Evolutionary conservation across 2,797 vertebrate species (phyloP).

Genomic region (Lithobates sylvaticus): DNA sequence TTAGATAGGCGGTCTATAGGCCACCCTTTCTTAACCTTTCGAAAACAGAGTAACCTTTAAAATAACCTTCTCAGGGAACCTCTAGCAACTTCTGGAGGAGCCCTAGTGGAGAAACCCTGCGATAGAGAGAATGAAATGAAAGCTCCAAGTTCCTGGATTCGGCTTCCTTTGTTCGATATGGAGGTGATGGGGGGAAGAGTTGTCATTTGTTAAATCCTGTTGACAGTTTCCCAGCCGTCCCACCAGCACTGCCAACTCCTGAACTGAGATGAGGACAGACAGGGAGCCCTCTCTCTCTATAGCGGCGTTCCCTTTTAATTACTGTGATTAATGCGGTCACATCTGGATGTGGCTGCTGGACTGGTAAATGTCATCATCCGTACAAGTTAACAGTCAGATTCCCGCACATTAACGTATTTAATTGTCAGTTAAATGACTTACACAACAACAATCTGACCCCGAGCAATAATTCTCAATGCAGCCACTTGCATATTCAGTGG

Average conservation of each 20-base stretch:
- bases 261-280: neutral
- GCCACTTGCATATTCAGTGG: slow-evolving; percentile 32
- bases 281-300: neutral
- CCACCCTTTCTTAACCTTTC: no score
- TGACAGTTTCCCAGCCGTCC: neutral
- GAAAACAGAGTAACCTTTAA: no score
- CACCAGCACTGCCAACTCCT: neutral
- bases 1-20: no score
- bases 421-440: slow-evolving; percentile 58
- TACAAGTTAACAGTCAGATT: slow-evolving; percentile 61
- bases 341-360: slow-evolving; percentile 56
- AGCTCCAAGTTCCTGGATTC: no score
- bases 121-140: no score
- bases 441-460: slow-evolving; percentile 53
- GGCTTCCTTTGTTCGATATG: no score
- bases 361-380: slow-evolving; percentile 61
- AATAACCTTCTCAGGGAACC: no score
- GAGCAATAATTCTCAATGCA: slow-evolving; percentile 35
- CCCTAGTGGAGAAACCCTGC: no score
- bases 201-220: no score
- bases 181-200: no score
- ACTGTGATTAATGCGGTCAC: slow-evolving; percentile 47
- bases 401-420: slow-evolving; percentile 56
- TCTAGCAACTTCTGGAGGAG: no score
- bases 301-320: neutral